Base-by-base conservation (phyloP, 64 coral and sea anemone species). In the Anthopleura sola region DNA sequence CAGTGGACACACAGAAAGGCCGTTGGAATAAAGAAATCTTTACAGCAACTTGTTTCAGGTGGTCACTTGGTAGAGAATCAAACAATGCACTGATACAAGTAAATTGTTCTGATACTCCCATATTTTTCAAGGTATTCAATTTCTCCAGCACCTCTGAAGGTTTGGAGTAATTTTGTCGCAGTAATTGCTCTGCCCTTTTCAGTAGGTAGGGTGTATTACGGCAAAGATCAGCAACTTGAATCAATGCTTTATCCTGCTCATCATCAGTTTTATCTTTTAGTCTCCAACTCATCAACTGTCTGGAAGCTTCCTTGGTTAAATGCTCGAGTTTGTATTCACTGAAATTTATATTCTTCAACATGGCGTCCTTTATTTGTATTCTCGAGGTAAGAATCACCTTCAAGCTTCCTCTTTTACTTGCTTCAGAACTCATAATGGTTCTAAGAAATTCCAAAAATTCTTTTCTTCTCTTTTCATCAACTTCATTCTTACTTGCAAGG, bases 351-450 rank as follows among this genome's bases (percentile, higher is more conserved):
- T 16, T 0, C 26, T 55, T 33, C 17, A 83, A 29, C 11, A 5
- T 31, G 11, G 54, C 23, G n/a, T 64, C 87, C 1, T 71, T n/a
- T 36, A 83, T 47, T 37, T 66, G 31, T 20, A 19, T 56, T 16
- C 58, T 66, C 13, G 87, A 88, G 16, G 87, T 88, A 24, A 88
- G 55, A 44, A 88, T n/a, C 38, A 88, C 26, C 29, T 88, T 57
- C 21, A 88, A 49, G 31, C 39, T 29, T 28, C 48, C 80, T 17
- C 28, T 31, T 26, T 81, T 46, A 44, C 60, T 34, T 82, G 46
- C 39, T 66, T 64, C 47, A 2, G 81, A n/a, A 29, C 14, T 28
- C 14, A 88, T 64, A 29, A 88, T 32, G 2, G 21, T 33, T n/a
- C 6, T 29, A 1, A 88, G 87, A 81, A 88, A 82, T 40, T 31